Conservation (phyloP, 2,888 invertebrate genomes). For the Brachylomia viminalis region DNA sequence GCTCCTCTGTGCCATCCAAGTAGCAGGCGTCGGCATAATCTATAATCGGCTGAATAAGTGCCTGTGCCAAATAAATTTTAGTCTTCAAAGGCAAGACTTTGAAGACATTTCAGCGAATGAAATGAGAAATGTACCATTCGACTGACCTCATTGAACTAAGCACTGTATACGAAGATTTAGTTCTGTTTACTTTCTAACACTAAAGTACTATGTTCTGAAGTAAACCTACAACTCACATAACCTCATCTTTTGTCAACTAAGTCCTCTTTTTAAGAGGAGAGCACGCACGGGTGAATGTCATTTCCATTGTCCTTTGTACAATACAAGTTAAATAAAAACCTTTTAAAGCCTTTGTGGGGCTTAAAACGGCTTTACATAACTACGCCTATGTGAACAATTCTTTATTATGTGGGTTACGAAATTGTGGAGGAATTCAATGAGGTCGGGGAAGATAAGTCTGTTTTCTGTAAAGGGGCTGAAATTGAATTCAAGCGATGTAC, state of each 20-base stretch:
- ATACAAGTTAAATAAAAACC: conserved; percentile 10
- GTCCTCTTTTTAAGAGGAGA: background rate
- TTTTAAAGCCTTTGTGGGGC: conserved; percentile 14
- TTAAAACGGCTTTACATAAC: conserved; percentile 18
- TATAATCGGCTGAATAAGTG: too few species aligned
- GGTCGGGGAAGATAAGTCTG: background rate
- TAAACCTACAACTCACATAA: background rate
- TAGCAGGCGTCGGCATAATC: too few species aligned
- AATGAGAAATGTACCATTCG: too few species aligned
- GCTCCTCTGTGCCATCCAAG: too few species aligned
- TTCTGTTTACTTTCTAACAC: background rate
- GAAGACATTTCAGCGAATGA: too few species aligned
- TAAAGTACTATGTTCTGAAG: background rate
- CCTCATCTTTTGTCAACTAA: background rate
- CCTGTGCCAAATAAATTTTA: too few species aligned
- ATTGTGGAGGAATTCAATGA: conserved; percentile 19
- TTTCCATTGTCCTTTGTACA: conserved; percentile 19
- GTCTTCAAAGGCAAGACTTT: too few species aligned
- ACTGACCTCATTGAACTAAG: too few species aligned
- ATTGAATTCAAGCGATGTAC: background rate
- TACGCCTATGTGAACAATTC: background rate
- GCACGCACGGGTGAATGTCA: background rate
- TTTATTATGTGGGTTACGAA: background rate
- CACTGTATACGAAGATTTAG: too few species aligned
- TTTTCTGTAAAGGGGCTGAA: conserved; percentile 1